Conservation (phyloP, 2,113 vertebrate species). For the Mixornis gularis region DNA sequence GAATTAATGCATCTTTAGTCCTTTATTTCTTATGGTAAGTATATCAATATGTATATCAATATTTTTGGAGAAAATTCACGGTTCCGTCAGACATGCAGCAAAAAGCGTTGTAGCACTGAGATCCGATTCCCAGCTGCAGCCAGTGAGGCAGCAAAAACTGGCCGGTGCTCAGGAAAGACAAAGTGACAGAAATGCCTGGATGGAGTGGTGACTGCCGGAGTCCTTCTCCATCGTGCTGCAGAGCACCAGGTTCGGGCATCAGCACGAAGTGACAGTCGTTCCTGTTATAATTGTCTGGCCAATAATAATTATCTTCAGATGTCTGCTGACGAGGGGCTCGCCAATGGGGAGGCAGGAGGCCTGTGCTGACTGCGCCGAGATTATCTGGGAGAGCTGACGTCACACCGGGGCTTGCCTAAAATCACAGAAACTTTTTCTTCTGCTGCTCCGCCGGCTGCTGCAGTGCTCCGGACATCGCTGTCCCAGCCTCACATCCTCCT, state of each 20-base stretch:
- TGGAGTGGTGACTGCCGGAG: background rate
- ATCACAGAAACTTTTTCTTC: slow-evolving; percentile 60
- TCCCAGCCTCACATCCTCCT: background rate
- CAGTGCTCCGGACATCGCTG: background rate
- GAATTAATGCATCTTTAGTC: background rate
- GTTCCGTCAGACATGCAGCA: background rate
- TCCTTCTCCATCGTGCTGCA: slow-evolving; percentile 13
- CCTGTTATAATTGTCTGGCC: slow-evolving; percentile 75
- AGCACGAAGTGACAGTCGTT: slow-evolving; percentile 61
- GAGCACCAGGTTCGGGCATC: slow-evolving; percentile 46
- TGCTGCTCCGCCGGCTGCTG: background rate
- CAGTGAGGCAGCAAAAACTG: background rate
- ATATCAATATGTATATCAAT: background rate
- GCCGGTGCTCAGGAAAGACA: background rate
- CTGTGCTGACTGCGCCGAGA: slow-evolving; percentile 77
- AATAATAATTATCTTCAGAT: slow-evolving; percentile 89
- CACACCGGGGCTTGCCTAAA: slow-evolving; percentile 67
- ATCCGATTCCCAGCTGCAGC: background rate
- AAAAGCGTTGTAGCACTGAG: background rate
- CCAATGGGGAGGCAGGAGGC: slow-evolving; percentile 82
- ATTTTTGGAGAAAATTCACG: background rate
- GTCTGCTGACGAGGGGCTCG: slow-evolving; percentile 88
- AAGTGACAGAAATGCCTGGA: background rate
- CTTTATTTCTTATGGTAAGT: background rate
- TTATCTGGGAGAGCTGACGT: slow-evolving; percentile 68